phyloP scores from a whole-genome alignment of 2,797 vertebrate genomes.

The Cryptoblepharus egeriae region DNA sequence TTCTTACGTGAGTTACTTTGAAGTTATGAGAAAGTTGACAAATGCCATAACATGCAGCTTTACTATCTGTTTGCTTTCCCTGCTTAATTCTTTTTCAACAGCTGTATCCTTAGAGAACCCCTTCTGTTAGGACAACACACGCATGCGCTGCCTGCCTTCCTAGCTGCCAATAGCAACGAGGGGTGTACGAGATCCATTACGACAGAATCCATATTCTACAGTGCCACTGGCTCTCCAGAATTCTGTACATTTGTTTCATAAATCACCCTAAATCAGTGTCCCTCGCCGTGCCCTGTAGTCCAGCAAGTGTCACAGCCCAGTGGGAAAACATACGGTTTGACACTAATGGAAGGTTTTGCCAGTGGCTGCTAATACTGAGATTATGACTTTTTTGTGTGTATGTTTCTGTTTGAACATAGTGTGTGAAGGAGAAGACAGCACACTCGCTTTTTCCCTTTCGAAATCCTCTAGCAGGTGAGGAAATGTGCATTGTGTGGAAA shows the following conservation, averaged over 20 bases:
- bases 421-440: neutral
- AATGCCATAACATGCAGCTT: neutral
- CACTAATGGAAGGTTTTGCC: slow-evolving; percentile 55
- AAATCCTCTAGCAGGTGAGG: slow-evolving; percentile 15
- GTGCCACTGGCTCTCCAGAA: slow-evolving; percentile 17
- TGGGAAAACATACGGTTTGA: slow-evolving; percentile 54
- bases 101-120: slow-evolving; percentile 13
- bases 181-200: slow-evolving; percentile 27
- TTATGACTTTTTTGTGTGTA: slow-evolving; percentile 18
- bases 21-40: neutral
- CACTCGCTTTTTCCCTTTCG: neutral
- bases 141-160: slow-evolving; percentile 45
- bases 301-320: slow-evolving; percentile 39
- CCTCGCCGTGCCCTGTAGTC: slow-evolving; percentile 27
- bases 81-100: slow-evolving; percentile 38
- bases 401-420: slow-evolving; percentile 32
- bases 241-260: slow-evolving; percentile 39
- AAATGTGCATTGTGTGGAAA: neutral
- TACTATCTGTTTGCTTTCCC: slow-evolving; percentile 9
- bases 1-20: no score
- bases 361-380: slow-evolving; percentile 36
- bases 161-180: slow-evolving; percentile 46
- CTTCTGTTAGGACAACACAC: slow-evolving; percentile 48
- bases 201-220: slow-evolving; percentile 51
- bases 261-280: slow-evolving; percentile 52